Conservation (phyloP, 2,888 invertebrate genomes). For the Pammene aurita region DNA sequence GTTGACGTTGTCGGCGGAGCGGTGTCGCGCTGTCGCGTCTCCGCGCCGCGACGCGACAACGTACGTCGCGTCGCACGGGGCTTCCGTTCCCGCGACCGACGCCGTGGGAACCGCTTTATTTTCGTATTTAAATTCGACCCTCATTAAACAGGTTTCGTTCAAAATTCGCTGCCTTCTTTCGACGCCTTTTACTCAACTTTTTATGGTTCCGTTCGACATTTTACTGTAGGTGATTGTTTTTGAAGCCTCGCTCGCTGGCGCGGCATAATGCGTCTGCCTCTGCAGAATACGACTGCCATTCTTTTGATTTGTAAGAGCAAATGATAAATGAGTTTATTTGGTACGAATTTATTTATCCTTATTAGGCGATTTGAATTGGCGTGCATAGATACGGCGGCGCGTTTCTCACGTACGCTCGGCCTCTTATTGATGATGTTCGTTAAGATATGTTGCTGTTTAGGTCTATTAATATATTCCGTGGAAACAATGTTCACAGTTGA, state of each 20-base stretch:
- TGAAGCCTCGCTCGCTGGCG: conserved; percentile 61
- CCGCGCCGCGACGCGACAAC: conserved; percentile 58
- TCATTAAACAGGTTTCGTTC: conserved; percentile 83
- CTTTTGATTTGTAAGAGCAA: conserved; percentile 61
- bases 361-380: conserved; percentile 23
- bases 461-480: conserved; percentile 55
- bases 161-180: conserved; percentile 83
- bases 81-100: conserved; percentile 82
- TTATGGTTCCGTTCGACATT: conserved; percentile 83
- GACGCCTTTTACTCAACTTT: conserved; percentile 83
- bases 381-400: conserved; percentile 17
- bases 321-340: conserved; percentile 47
- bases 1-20: conserved; percentile 54
- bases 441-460: conserved; percentile 24
- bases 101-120: conserved; percentile 82
- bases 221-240: conserved; percentile 75
- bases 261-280: conserved; percentile 62
- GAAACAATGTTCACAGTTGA: conserved; percentile 65
- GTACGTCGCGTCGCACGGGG: conserved; percentile 53
- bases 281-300: conserved; percentile 62
- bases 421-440: conserved; percentile 4
- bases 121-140: conserved; percentile 83
- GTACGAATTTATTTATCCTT: conserved; percentile 37
- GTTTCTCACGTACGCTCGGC: conserved; percentile 22
- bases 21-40: conserved; percentile 43